Conservation (phyloP, 2,113 vertebrate genomes). For the Sylvilagus bachmani region DNA sequence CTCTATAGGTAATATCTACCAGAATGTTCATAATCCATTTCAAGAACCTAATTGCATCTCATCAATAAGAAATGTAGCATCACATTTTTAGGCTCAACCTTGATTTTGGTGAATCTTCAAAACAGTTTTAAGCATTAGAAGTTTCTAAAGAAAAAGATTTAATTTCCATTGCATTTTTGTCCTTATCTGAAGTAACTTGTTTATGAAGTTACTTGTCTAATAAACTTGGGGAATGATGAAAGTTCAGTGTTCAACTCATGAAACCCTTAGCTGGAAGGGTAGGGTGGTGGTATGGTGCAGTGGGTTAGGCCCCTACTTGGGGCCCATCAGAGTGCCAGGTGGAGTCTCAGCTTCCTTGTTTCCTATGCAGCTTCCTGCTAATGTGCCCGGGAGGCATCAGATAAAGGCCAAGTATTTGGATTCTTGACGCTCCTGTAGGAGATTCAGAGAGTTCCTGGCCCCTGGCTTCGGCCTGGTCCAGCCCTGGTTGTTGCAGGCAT, state of each 20-base stretch:
- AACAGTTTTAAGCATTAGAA: slow-evolving; percentile 32
- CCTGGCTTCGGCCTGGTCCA: too few relatives aligned
- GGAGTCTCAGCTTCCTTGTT: too few relatives aligned
- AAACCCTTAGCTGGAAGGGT: neutral
- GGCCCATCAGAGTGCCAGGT: too few relatives aligned
- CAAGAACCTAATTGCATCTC: neutral
- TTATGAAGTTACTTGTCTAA: slow-evolving; percentile 29
- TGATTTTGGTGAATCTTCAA: neutral
- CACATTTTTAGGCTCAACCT: neutral
- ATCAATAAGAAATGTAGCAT: neutral
- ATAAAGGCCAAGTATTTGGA: too few relatives aligned
- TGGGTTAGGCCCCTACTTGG: too few relatives aligned
- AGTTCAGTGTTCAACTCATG: slow-evolving; percentile 31
- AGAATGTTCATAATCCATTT: neutral
- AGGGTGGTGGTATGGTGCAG: too few relatives aligned
- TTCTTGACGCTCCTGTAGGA: too few relatives aligned
- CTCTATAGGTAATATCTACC: neutral
- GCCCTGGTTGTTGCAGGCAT: too few relatives aligned
- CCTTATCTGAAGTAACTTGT: neutral
- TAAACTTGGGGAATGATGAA: neutral
- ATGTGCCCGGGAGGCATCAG: too few relatives aligned
- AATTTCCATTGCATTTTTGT: neutral
- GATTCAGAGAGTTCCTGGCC: too few relatives aligned
- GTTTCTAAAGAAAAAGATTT: slow-evolving; percentile 16
- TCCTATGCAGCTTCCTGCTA: too few relatives aligned